These are phyloP conservation scores for Chlorocebus sabaeus DNA, from an alignment of 2,113 vertebrate genomes.

Conservation along the genomic window DNA sequence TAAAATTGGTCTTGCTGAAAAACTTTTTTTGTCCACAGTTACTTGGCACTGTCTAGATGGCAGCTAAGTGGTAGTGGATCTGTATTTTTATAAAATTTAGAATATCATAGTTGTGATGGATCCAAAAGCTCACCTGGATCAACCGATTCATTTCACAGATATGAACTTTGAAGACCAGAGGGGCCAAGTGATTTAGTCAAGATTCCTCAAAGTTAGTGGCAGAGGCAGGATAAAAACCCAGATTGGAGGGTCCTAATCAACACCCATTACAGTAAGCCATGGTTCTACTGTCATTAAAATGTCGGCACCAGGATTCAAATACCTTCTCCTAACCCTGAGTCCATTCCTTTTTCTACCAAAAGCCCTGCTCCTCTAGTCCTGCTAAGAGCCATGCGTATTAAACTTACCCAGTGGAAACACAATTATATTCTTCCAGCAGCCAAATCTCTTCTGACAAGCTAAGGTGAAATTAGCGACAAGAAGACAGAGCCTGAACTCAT, in stretches of 20 bases:
- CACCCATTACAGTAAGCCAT: not conserved
- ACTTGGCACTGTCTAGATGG: not conserved
- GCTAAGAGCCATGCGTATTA: not conserved
- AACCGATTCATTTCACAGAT: not conserved
- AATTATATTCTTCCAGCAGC: not conserved
- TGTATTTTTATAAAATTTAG: not conserved
- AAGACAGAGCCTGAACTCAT: not conserved
- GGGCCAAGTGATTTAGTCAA: not conserved
- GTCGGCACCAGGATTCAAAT: not conserved
- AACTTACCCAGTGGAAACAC: not conserved
- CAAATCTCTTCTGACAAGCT: not conserved
- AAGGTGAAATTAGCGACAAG: not conserved
- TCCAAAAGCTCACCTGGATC: not conserved
- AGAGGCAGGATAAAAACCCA: not conserved
- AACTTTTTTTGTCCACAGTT: not conserved
- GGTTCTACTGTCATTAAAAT: not conserved
- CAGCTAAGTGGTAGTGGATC: not conserved
- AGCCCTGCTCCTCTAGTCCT: not conserved
- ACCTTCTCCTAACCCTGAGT: not conserved
- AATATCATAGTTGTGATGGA: not conserved
- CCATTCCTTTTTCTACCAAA: not conserved
- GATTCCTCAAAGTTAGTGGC: not conserved
- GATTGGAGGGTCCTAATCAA: not conserved
- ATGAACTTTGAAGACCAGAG: not conserved
- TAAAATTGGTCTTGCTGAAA: not conserved